phyloP scores from a whole-genome alignment of 2,888 invertebrate genomes.

The Caenorhabditis sp. region DNA sequence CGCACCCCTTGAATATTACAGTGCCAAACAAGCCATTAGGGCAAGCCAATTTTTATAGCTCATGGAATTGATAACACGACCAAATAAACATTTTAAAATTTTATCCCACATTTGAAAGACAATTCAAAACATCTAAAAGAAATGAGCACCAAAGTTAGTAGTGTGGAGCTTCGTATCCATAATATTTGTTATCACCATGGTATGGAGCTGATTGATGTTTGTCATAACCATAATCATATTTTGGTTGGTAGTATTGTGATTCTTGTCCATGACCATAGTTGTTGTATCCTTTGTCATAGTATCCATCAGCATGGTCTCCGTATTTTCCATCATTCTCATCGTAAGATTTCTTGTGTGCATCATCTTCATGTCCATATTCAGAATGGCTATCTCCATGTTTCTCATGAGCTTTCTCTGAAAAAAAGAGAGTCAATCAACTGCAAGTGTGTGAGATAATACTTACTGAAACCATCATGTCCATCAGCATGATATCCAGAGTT shows the following conservation, averaged over 20 bases:
- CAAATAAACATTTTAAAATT: neutral
- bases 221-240: conserved; percentile 36
- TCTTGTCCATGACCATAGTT: conserved; percentile 49
- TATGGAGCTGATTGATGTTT: conserved; percentile 19
- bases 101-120: neutral
- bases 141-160: conserved; percentile 9
- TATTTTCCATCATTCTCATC: conserved; percentile 45
- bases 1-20: conserved; percentile 67
- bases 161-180: conserved; percentile 42
- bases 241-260: conserved; percentile 47
- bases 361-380: conserved; percentile 53
- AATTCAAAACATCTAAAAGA: neutral
- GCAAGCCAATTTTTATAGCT: conserved; percentile 59
- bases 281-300: conserved; percentile 56
- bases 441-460: neutral
- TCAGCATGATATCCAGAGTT: conserved; percentile 46
- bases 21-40: conserved; percentile 67
- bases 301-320: conserved; percentile 46
- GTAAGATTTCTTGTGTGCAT: conserved; percentile 50
- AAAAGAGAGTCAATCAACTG: neutral
- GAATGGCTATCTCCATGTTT: conserved; percentile 49
- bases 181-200: conserved; percentile 41
- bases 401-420: conserved; percentile 51
- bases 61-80: conserved; percentile 3
- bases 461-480: conserved; percentile 45